A percentile compares a stretch with the other conserved stretches of the same genome.
Evolutionary conservation across 2,888 invertebrate genomes (phyloP).

Genomic region (Pheosia tremula): DNA sequence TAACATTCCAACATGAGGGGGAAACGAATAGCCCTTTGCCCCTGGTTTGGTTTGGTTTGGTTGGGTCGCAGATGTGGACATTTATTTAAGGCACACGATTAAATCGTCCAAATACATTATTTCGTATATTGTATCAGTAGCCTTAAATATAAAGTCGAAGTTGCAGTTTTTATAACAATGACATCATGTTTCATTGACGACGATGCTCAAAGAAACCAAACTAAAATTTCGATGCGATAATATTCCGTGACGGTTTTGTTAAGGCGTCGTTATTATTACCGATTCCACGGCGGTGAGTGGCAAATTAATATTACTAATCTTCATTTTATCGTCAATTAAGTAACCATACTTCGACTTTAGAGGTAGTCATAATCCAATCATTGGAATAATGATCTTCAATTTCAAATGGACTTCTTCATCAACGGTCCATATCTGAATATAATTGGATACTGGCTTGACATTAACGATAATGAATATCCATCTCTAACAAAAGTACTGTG

Average conservation of each 20-base stretch:
- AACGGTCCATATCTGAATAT: conserved; percentile 9
- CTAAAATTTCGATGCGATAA: conserved; percentile 43
- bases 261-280: conserved; percentile 59
- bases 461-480: background rate
- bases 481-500: background rate
- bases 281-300: conserved; percentile 55
- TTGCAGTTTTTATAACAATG: conserved; percentile 36
- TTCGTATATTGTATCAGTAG: conserved; percentile 8
- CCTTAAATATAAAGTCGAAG: conserved; percentile 16
- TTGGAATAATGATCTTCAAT: conserved; percentile 33
- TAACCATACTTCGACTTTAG: conserved; percentile 42
- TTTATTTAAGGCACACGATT: background rate
- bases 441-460: background rate
- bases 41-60: background rate
- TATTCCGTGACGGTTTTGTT: conserved; percentile 58
- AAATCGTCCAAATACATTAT: background rate
- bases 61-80: too few relatives aligned
- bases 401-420: conserved; percentile 26
- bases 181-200: conserved; percentile 48
- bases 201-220: conserved; percentile 42
- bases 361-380: conserved; percentile 38
- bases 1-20: conserved; percentile 40
- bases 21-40: conserved; percentile 35
- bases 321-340: conserved; percentile 50
- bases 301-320: conserved; percentile 46